Conservation (phyloP, 2,888 invertebrate species). For the Troglohyphantes excavatus region DNA sequence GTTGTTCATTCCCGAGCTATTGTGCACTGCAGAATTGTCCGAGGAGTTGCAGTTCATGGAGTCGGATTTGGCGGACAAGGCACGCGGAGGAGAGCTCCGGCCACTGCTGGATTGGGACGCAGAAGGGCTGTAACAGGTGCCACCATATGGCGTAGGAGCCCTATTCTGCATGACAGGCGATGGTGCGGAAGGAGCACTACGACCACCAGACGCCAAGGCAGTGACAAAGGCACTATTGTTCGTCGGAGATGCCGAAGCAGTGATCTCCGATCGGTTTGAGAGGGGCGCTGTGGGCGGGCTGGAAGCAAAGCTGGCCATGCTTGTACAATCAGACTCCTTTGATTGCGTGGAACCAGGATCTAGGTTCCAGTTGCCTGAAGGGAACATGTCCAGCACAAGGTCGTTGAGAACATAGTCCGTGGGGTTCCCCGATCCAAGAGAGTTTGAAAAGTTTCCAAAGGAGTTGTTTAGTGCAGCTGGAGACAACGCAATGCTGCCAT, state of each 20-base stretch:
- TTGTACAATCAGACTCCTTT: conserved; percentile 60
- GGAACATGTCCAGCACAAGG: conserved; percentile 78
- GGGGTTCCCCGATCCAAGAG: conserved; percentile 31
- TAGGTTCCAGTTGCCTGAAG: conserved; percentile 73
- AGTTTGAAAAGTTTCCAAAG: conserved; percentile 42
- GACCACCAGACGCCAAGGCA: conserved; percentile 49
- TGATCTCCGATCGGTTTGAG: conserved; percentile 51
- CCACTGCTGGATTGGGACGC: conserved; percentile 45
- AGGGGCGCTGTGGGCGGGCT: conserved; percentile 64
- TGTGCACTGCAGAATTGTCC: conserved; percentile 27
- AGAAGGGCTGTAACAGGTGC: conserved; percentile 67
- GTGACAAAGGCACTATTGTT: conserved; percentile 75
- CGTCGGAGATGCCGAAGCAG: conserved; percentile 54
- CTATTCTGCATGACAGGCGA: conserved; percentile 66
- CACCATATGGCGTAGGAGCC: conserved; percentile 63
- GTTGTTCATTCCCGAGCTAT: conserved; percentile 38
- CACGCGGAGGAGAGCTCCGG: conserved; percentile 50
- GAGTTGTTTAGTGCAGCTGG: conserved; percentile 45
- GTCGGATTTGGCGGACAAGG: conserved; percentile 64
- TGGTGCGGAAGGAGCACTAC: conserved; percentile 58
- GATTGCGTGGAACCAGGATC: conserved; percentile 58
- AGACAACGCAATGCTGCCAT: conserved; percentile 56
- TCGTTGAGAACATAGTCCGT: conserved; percentile 72
- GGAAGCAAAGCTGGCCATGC: conserved; percentile 48
- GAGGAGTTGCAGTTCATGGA: conserved; percentile 51